These are phyloP conservation scores for Naso thynnoides DNA, from an alignment of 2,797 vertebrate genomes.

Conservation along the genomic window DNA sequence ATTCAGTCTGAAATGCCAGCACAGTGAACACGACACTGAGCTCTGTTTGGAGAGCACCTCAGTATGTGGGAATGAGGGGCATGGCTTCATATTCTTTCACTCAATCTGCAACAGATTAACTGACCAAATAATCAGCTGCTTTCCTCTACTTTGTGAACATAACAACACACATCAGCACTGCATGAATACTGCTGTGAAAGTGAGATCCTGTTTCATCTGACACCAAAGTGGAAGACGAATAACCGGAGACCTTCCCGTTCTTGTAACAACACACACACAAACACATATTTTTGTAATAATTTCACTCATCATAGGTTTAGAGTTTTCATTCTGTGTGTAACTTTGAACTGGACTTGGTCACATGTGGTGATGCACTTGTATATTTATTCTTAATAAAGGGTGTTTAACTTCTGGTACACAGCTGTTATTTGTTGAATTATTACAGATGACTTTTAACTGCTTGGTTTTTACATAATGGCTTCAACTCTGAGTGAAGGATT, in stretches of 20 bases:
- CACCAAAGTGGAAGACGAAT: not conserved
- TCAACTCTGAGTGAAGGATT: too few species aligned
- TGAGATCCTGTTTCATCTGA: not conserved
- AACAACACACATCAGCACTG: not conserved
- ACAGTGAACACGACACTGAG: not conserved
- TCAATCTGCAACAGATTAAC: constrained; percentile 4
- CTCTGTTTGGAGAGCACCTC: not conserved
- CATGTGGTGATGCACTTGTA: constrained; percentile 33
- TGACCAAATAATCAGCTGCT: not conserved
- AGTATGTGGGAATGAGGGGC: not conserved
- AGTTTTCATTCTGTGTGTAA: constrained; percentile 24
- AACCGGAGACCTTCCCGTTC: not conserved
- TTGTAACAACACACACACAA: not conserved
- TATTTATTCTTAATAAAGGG: constrained; percentile 75
- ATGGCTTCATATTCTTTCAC: not conserved
- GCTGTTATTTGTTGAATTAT: not conserved
- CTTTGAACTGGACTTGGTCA: constrained; percentile 35
- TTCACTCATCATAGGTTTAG: constrained; percentile 4
- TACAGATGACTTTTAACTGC: not conserved
- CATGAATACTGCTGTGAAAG: not conserved
- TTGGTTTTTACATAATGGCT: not conserved
- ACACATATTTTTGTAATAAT: not conserved
- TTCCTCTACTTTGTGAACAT: not conserved
- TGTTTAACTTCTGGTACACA: constrained; percentile 10
- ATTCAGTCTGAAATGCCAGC: not conserved